phyloP scores from a whole-genome alignment of 1,140 invertebrate genomes.

The Leptestheria dahalacensis region DNA sequence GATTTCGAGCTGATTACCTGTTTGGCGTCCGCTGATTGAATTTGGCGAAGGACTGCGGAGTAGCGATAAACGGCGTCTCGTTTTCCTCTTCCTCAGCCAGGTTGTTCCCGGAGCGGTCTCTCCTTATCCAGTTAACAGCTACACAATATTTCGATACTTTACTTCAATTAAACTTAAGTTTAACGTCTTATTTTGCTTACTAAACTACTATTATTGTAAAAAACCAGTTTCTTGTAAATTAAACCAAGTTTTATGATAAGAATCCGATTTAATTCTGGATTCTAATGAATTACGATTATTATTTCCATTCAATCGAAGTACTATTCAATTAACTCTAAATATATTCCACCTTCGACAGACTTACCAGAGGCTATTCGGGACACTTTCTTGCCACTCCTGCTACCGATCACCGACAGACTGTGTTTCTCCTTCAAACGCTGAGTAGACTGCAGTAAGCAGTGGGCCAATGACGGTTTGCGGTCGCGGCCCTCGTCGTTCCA shows the following conservation, averaged over 20 bases:
- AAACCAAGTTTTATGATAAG: too few relatives aligned
- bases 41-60: conserved; percentile 14
- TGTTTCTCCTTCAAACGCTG: conserved; percentile 3
- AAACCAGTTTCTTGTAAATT: too few relatives aligned
- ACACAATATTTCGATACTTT: not conserved
- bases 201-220: too few relatives aligned
- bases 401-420: not conserved
- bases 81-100: not conserved
- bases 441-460: not conserved
- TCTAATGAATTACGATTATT: too few relatives aligned
- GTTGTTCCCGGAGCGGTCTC: not conserved
- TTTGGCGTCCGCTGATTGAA: conserved; percentile 8
- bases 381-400: not conserved
- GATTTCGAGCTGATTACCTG: conserved; percentile 18
- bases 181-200: too few relatives aligned
- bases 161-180: too few relatives aligned
- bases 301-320: too few relatives aligned
- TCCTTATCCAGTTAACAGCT: conserved; percentile 1
- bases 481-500: conserved; percentile 6
- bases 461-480: conserved; percentile 7
- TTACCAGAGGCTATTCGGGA: not conserved
- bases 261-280: too few relatives aligned
- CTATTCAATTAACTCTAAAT: not conserved
- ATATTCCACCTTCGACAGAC: not conserved
- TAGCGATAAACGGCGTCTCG: conserved; percentile 15